A percentile compares a stretch with the other conserved stretches of the same genome.
Evolutionary conservation across 2,113 vertebrate species (phyloP).

Genomic region (Camelus dromedarius): DNA sequence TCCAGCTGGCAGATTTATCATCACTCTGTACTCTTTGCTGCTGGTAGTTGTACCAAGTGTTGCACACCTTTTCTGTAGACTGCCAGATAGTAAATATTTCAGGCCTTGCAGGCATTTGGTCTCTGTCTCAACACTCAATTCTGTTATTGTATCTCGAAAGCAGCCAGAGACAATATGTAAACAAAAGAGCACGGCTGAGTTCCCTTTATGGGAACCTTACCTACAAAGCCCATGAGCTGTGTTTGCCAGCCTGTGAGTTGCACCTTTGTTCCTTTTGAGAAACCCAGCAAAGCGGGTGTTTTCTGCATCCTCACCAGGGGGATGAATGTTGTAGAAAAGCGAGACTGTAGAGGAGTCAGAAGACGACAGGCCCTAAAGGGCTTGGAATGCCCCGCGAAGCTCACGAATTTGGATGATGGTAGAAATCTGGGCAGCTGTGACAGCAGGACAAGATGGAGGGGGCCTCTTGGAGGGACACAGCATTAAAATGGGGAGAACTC

Average conservation of each 20-base stretch:
- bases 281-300: background rate
- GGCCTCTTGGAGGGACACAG: background rate
- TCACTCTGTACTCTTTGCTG: background rate
- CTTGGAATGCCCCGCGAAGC: background rate
- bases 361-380: background rate
- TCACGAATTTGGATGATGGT: background rate
- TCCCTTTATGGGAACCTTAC: background rate
- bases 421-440: background rate
- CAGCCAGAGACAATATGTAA: background rate
- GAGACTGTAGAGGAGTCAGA: no score
- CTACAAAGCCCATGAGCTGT: background rate
- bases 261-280: background rate
- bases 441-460: background rate
- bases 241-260: background rate
- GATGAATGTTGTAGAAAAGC: background rate
- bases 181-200: background rate
- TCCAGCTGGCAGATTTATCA: background rate
- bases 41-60: background rate
- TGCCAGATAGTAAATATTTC: background rate
- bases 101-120: background rate
- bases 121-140: background rate
- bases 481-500: background rate
- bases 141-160: background rate
- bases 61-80: background rate
- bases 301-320: background rate